A percentile compares a stretch with the other conserved stretches of the same genome.
These are phyloP conservation scores for Yponomeuta plumbellus DNA, from an alignment of 2,888 invertebrate species.

Conservation along the genomic window DNA sequence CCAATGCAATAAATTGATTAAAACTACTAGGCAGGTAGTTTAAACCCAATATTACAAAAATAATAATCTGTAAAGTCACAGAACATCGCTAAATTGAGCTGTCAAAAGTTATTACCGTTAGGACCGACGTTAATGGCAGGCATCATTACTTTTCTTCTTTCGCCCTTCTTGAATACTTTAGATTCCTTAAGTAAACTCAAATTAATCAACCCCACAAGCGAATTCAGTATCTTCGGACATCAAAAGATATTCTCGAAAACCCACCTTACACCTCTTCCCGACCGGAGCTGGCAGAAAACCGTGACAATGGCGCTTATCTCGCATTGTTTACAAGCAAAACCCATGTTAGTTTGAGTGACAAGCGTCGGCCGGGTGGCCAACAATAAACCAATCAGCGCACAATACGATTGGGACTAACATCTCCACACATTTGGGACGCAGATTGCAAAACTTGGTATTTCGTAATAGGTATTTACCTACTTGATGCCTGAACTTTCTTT, in stretches of 20 bases:
- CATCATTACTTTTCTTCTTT: too few species aligned
- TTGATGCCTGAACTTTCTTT: not conserved
- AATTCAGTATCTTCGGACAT: not conserved
- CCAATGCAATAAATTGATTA: too few species aligned
- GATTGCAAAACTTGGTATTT: not conserved
- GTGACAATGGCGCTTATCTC: constrained; percentile 43
- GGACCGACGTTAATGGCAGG: too few species aligned
- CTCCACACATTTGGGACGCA: not conserved
- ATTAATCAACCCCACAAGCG: too few species aligned
- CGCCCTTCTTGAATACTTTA: too few species aligned
- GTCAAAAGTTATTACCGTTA: too few species aligned
- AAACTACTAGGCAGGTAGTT: too few species aligned
- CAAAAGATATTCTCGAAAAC: not conserved
- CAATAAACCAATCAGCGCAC: constrained; percentile 47
- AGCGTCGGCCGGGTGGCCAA: constrained; percentile 45
- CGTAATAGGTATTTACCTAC: not conserved
- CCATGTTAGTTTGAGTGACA: constrained; percentile 60
- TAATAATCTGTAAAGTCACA: too few species aligned
- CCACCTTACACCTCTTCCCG: not conserved
- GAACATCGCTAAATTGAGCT: too few species aligned
- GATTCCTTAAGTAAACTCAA: too few species aligned
- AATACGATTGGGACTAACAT: constrained; percentile 28
- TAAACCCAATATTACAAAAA: too few species aligned
- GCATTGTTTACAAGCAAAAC: constrained; percentile 60
- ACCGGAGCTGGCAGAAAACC: not conserved